Evolutionary conservation across 2,797 vertebrate genomes (phyloP).

Genomic region (Diceros bicornis): DNA sequence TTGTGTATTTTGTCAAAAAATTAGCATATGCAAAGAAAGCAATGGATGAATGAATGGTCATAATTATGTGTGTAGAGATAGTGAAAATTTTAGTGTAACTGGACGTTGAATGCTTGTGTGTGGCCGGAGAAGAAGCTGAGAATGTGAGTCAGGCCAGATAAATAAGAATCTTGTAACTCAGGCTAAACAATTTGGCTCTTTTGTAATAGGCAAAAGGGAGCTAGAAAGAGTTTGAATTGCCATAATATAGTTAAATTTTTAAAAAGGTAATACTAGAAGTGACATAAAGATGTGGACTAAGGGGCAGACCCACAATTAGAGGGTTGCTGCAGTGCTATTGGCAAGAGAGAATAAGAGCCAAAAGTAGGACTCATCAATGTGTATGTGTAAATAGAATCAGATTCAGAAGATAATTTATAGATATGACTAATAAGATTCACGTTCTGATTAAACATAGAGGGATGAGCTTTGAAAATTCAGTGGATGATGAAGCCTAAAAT

Average conservation of each 20-base stretch:
- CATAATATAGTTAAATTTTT: not conserved
- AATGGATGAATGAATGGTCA: not conserved
- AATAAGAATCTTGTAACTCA: not conserved
- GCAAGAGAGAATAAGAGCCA: not conserved
- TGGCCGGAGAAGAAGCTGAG: not conserved
- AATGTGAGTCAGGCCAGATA: not conserved
- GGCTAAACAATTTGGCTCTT: not conserved
- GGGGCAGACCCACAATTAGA: not conserved
- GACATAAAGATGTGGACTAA: not conserved
- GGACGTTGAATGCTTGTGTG: not conserved
- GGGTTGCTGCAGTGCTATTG: not conserved
- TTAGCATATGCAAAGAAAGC: not conserved
- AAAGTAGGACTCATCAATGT: not conserved
- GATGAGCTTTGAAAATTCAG: not conserved
- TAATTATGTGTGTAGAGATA: not conserved
- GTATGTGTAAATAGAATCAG: not conserved
- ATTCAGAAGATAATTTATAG: not conserved
- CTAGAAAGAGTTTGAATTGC: not conserved
- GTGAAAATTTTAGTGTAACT: not conserved
- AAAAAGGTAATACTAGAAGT: not conserved
- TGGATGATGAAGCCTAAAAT: not conserved
- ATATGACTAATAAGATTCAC: not conserved
- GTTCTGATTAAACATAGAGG: not conserved
- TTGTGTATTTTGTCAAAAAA: not conserved
- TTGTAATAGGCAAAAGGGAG: not conserved